phyloP scores from a whole-genome alignment of 2,113 vertebrate genomes.

The Etia nguti region DNA sequence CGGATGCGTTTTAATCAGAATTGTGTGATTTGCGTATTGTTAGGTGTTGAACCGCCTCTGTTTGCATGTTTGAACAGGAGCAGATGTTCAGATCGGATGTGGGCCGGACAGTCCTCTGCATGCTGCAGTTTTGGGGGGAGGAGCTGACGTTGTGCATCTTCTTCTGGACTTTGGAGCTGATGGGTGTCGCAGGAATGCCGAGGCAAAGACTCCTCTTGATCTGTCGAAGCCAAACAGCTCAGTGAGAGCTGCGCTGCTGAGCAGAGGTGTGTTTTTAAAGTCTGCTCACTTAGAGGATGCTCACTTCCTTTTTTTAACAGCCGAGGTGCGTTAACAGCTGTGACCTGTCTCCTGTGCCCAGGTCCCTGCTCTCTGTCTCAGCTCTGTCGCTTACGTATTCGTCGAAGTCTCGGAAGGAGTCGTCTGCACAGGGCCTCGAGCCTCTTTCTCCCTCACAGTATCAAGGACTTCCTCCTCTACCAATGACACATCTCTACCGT shows the following conservation, averaged over 20 bases:
- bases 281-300: background rate
- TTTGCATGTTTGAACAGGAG: slow-evolving; percentile 67
- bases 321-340: background rate
- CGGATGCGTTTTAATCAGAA: background rate
- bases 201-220: slow-evolving; percentile 81
- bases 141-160: slow-evolving; percentile 67
- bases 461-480: slow-evolving; percentile 84
- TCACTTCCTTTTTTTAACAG: background rate
- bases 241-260: slow-evolving; percentile 68
- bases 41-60: background rate
- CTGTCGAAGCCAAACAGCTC: slow-evolving; percentile 71
- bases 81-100: slow-evolving; percentile 74
- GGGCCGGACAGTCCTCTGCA: slow-evolving; percentile 81
- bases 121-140: slow-evolving; percentile 72
- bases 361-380: slow-evolving; percentile 80
- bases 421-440: slow-evolving; percentile 69
- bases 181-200: slow-evolving; percentile 72
- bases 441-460: slow-evolving; percentile 78
- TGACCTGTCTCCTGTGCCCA: slow-evolving; percentile 27
- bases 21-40: background rate
- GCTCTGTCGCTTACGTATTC: slow-evolving; percentile 81
- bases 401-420: slow-evolving; percentile 76
- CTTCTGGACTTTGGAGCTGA: slow-evolving; percentile 87
- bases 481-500: slow-evolving; percentile 48
- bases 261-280: slow-evolving; percentile 37